Percentiles rank a stretch among this genome's conserved stretches.
Evolutionary conservation across 1,140 invertebrate species (phyloP).

Genomic region (Octopus sinensis): DNA sequence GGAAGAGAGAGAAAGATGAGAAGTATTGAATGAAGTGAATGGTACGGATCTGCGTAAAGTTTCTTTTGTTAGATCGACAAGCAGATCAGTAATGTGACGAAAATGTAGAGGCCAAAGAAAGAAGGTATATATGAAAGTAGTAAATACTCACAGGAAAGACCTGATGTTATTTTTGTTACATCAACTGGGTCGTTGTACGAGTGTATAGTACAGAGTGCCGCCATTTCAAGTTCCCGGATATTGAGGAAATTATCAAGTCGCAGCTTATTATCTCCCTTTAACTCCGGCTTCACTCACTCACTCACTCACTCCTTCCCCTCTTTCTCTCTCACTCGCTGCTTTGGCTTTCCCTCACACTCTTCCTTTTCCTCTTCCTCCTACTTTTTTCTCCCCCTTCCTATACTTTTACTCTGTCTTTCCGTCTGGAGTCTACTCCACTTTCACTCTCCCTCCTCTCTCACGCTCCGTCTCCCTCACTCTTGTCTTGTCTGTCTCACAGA

Average conservation of each 20-base stretch:
- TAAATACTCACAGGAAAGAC: not conserved
- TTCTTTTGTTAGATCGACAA: too few species aligned
- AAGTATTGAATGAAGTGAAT: too few species aligned
- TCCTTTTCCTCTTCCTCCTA: too few species aligned
- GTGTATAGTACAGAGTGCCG: slow-evolving; percentile 5
- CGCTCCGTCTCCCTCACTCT: not conserved
- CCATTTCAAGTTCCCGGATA: slow-evolving; percentile 11
- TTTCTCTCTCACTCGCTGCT: not conserved
- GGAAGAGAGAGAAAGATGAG: too few species aligned
- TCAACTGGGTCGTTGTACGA: slow-evolving; percentile 6
- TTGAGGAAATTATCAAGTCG: not conserved
- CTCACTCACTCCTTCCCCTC: not conserved
- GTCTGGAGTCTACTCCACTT: not conserved
- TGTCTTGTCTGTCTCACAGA: not conserved
- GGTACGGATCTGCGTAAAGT: too few species aligned
- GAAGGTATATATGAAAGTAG: not conserved
- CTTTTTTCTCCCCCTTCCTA: too few species aligned
- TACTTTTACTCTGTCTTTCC: not conserved
- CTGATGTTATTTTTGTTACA: slow-evolving; percentile 11
- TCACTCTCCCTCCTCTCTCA: not conserved
- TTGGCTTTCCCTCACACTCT: not conserved
- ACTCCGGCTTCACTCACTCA: not conserved
- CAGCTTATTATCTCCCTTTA: slow-evolving; percentile 5
- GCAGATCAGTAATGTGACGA: too few species aligned
- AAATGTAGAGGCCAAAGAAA: too few species aligned